Evolutionary conservation across 2,113 vertebrate genomes (phyloP).

Genomic region (Turnix velox): DNA sequence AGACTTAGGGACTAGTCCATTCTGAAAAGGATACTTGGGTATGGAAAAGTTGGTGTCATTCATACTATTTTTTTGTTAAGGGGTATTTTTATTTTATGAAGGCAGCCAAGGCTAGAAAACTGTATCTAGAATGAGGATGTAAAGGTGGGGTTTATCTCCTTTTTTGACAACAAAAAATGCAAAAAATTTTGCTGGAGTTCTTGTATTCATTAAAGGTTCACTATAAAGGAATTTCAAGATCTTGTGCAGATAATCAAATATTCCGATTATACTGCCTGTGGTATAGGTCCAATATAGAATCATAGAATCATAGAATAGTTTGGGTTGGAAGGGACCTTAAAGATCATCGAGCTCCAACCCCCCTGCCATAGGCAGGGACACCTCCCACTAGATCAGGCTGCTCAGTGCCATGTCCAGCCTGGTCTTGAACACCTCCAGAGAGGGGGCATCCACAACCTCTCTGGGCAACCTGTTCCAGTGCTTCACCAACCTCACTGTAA

Average conservation of each 20-base stretch:
- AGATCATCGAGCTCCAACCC: too few species aligned
- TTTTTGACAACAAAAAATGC: neutral
- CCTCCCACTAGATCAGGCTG: too few species aligned
- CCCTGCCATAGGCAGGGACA: too few species aligned
- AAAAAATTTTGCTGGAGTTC: fast-evolving
- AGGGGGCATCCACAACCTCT: too few species aligned
- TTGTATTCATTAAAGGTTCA: neutral
- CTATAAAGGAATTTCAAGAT: neutral
- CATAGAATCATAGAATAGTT: too few species aligned
- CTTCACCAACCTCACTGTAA: too few species aligned
- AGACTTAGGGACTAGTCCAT: neutral
- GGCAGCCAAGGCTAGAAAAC: neutral
- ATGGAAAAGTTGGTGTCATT: neutral
- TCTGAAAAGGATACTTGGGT: neutral
- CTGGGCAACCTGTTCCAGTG: too few species aligned
- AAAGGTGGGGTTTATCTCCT: fast-evolving
- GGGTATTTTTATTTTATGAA: neutral
- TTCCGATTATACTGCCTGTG: neutral
- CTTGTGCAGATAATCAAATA: neutral
- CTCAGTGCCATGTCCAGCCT: too few species aligned
- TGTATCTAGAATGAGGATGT: neutral
- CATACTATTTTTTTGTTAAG: neutral
- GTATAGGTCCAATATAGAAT: neutral
- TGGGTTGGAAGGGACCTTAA: too few species aligned
- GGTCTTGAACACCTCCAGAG: too few species aligned